A percentile compares a stretch with the other conserved stretches of the same genome.
Conservation (phyloP, 1,140 invertebrate species). For the Drosophila sechellia region DNA sequence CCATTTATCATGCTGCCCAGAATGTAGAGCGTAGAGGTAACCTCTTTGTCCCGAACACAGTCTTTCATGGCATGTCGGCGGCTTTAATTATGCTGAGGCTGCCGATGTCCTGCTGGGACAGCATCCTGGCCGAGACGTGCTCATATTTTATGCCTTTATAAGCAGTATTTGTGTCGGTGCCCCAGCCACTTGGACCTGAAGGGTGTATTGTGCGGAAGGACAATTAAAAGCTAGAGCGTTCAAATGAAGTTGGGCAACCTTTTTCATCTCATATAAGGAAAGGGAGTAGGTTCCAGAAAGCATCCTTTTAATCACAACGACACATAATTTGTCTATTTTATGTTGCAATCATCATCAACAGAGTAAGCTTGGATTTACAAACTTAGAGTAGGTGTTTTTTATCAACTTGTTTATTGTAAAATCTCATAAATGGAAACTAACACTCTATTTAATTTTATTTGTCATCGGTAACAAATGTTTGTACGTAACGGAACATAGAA, state of each 20-base stretch:
- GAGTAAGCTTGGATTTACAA: no score
- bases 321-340: neutral
- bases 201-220: slow-evolving; percentile 6
- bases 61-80: slow-evolving; percentile 50
- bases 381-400: no score
- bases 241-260: slow-evolving; percentile 12
- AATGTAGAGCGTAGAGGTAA: neutral
- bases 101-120: slow-evolving; percentile 51
- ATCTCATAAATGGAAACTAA: no score
- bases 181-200: neutral
- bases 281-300: neutral
- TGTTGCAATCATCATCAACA: no score
- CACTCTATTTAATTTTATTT: no score
- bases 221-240: slow-evolving; percentile 18
- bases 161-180: slow-evolving; percentile 12
- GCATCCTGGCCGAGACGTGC: slow-evolving; percentile 32
- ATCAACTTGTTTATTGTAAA: no score
- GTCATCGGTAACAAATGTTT: no score
- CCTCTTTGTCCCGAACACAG: slow-evolving; percentile 12
- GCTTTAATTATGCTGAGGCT: slow-evolving; percentile 63
- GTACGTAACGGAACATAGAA: no score
- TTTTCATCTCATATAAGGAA: neutral
- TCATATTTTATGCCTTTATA: slow-evolving; percentile 65
- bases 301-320: slow-evolving; percentile 3
- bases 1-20: slow-evolving; percentile 61